Base-by-base conservation (phyloP, 2,113 vertebrate genomes). In the Nerophis ophidion region DNA sequence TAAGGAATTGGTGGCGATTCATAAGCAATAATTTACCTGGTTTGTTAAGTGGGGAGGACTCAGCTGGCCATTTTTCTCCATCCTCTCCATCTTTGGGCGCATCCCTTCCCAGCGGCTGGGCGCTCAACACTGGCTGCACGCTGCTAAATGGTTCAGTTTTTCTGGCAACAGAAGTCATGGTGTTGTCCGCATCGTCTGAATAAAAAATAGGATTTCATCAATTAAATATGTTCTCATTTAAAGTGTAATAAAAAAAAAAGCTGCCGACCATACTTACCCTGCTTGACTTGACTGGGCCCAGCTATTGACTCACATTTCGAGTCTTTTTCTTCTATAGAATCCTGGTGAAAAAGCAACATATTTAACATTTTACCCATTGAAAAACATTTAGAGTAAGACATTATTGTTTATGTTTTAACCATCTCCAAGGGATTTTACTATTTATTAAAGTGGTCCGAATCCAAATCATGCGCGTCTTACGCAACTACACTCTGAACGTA, bases 21-120 rank as follows among this genome's bases (percentile, higher is more conserved):
- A 6, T 2, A 10, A 34, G 19, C 42, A 58, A n/a, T 34, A n/a
- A 11, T 15, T 72, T 35, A 91, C 89, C 90, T 47, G 77, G 54
- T 81, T 86, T 89, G 19, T 33, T 74, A 15, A 48, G 45, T 38
- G 80, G 73, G 9, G 83, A 75, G 5, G 65, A 68, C 0, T 64
- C 38, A 9, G 67, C 60, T 7, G 76, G 71, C 14, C 36, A 54
- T 17, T 71, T 76, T 6, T 76, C 78, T 8, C 48, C 66, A 15
- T 83, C 77, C 4, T 84, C 83, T 61, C 34, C 65, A 12, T 40
- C 42, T 67, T 62, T 74, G 26, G 19, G 33, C 7, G 35, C 2
- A 0, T 84, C 74, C 33, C 66, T 85, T 8, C 16, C 65, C 3
- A 61, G 42, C 35, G 68, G 71, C 54, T 68, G 79, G 8, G 68